A percentile compares a stretch with the other conserved stretches of the same genome.
Conservation (phyloP, 2,888 invertebrate species). For the Liopterus haemorrhoidalis region DNA sequence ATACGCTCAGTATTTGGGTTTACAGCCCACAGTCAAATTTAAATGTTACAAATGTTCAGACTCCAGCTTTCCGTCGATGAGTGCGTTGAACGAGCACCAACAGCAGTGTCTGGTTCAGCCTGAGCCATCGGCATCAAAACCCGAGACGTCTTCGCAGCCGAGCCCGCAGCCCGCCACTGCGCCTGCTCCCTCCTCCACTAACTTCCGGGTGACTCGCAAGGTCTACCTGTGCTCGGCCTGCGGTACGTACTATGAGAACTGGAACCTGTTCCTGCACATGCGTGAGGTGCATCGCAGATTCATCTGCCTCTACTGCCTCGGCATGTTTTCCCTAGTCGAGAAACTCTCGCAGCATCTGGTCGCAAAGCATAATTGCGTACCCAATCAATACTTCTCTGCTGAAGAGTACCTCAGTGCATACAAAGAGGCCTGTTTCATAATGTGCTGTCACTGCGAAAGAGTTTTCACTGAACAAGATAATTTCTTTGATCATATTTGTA, state of each 20-base stretch:
- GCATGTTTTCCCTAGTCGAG: constrained; percentile 75
- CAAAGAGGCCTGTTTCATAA: constrained; percentile 64
- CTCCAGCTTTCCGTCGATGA: constrained; percentile 60
- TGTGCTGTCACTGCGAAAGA: constrained; percentile 76
- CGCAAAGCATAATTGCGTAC: constrained; percentile 71
- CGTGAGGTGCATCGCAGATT: constrained; percentile 73
- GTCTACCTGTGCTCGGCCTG: constrained; percentile 78
- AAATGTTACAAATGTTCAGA: constrained; percentile 69
- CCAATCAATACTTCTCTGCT: constrained; percentile 60
- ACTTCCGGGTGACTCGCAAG: constrained; percentile 65
- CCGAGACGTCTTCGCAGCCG: constrained; percentile 15
- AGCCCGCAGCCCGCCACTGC: constrained; percentile 44
- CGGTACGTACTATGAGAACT: constrained; percentile 77
- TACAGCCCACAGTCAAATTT: constrained; percentile 65
- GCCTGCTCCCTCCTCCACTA: constrained; percentile 45
- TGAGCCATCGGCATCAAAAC: constrained; percentile 6
- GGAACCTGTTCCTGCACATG: constrained; percentile 82
- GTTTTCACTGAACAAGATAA: constrained; percentile 70
- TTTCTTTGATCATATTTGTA: constrained; percentile 69
- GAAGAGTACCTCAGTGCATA: constrained; percentile 63
- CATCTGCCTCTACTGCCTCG: constrained; percentile 77
- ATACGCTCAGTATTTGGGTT: constrained; percentile 66
- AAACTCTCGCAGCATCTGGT: constrained; percentile 71
- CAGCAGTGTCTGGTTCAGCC: constrained; percentile 48
- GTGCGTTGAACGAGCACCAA: constrained; percentile 64